Conservation (phyloP, 1,140 invertebrate genomes). For the Cephus cinctus region DNA sequence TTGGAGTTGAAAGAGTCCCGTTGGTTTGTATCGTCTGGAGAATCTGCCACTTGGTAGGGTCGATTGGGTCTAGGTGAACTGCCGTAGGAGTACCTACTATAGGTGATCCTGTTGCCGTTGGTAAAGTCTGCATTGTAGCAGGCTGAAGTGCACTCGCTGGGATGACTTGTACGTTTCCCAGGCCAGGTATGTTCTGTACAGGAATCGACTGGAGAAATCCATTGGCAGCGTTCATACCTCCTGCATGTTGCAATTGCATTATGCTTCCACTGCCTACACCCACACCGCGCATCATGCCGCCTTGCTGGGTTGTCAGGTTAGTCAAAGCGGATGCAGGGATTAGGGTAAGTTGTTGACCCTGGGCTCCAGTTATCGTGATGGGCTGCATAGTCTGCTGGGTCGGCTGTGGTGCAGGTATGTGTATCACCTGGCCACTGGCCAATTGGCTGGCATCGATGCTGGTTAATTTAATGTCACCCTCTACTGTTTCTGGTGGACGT, state of each 20-base stretch:
- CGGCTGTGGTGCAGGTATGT: slow-evolving; percentile 48
- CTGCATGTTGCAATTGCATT: slow-evolving; percentile 48
- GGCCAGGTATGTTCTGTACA: slow-evolving; percentile 70
- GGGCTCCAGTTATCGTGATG: slow-evolving; percentile 64
- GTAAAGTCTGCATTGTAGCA: slow-evolving; percentile 44
- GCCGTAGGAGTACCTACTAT: slow-evolving; percentile 36
- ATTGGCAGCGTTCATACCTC: slow-evolving; percentile 41
- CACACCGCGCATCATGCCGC: slow-evolving; percentile 46
- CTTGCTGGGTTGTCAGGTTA: slow-evolving; percentile 40
- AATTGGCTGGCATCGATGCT: slow-evolving; percentile 52
- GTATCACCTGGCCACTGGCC: slow-evolving; percentile 51
- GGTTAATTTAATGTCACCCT: slow-evolving; percentile 48
- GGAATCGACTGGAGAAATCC: slow-evolving; percentile 62
- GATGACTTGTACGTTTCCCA: slow-evolving; percentile 77
- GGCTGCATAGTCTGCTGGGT: slow-evolving; percentile 54
- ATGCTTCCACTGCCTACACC: slow-evolving; percentile 42
- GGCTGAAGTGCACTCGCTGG: slow-evolving; percentile 58
- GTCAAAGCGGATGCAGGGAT: slow-evolving; percentile 65
- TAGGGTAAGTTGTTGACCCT: slow-evolving; percentile 71
- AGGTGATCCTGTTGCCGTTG: slow-evolving; percentile 33
- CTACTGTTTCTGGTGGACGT: slow-evolving; percentile 40
- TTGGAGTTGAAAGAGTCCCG: slow-evolving; percentile 35
- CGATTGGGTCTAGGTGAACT: slow-evolving; percentile 72
- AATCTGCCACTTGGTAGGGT: slow-evolving; percentile 80
- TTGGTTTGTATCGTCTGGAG: slow-evolving; percentile 61